phyloP scores from a whole-genome alignment of 2,797 vertebrate genomes.

The Sebastes aleutianus region DNA sequence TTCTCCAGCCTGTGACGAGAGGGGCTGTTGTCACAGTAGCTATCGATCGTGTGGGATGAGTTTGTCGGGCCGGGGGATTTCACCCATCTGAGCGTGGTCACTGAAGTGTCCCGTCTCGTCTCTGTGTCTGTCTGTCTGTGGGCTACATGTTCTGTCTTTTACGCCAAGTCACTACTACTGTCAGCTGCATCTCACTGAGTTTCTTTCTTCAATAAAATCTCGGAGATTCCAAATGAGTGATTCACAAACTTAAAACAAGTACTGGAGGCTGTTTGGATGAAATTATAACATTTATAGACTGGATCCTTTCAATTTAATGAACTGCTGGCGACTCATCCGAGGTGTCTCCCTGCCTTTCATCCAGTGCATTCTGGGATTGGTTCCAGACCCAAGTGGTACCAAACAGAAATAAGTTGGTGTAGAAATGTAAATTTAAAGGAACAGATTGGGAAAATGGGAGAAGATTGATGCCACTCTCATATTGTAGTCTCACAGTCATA shows the following conservation, averaged over 20 bases:
- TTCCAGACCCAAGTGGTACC: neutral
- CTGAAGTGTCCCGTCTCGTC: conserved; percentile 65
- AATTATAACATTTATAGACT: neutral
- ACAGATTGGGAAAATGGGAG: neutral
- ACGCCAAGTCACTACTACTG: conserved; percentile 39
- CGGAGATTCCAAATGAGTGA: neutral
- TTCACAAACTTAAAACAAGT: neutral
- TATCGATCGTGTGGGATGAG: conserved; percentile 77
- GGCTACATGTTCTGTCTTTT: conserved; percentile 46
- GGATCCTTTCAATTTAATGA: neutral
- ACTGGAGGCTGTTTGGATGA: neutral
- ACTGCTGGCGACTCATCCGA: neutral
- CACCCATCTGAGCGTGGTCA: conserved; percentile 67
- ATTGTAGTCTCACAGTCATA: neutral
- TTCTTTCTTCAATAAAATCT: neutral
- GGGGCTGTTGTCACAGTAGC: conserved; percentile 73
- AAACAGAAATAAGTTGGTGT: neutral
- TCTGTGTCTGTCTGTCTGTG: conserved; percentile 51
- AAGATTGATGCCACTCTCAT: neutral
- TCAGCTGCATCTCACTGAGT: conserved; percentile 25
- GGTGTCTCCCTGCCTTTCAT: neutral
- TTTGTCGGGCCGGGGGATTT: conserved; percentile 69
- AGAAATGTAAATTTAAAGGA: neutral
- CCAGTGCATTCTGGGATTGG: neutral
- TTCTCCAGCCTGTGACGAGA: conserved; percentile 76